These are phyloP conservation scores for Caenorhabditis sulstoni DNA, from an alignment of 2,888 invertebrate genomes.

Conservation along the genomic window DNA sequence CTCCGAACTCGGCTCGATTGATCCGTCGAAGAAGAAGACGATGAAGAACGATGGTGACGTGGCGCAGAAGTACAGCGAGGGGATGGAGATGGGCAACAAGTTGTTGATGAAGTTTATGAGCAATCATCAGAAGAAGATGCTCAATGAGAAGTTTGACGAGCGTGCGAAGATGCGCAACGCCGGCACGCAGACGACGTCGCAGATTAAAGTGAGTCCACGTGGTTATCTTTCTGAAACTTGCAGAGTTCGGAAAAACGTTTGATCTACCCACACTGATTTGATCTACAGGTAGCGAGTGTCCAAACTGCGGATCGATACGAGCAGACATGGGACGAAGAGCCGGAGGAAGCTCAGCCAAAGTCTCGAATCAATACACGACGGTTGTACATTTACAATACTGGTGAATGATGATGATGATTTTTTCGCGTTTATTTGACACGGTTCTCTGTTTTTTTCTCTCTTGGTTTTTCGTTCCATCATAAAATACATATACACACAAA, in stretches of 20 bases:
- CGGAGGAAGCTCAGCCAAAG: constrained; percentile 63
- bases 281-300: constrained; percentile 61
- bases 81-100: constrained; percentile 70
- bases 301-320: constrained; percentile 68
- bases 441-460: too few species aligned
- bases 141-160: constrained; percentile 75
- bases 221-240: too few species aligned
- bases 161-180: constrained; percentile 73
- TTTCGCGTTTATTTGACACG: too few species aligned
- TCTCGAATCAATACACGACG: constrained; percentile 64
- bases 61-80: constrained; percentile 58
- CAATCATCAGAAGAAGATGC: constrained; percentile 76
- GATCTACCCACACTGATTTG: not conserved
- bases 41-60: constrained; percentile 59
- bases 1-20: constrained; percentile 39
- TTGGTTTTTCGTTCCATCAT: too few species aligned
- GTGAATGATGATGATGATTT: constrained; percentile 57
- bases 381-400: constrained; percentile 79
- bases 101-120: constrained; percentile 76
- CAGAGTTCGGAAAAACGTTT: not conserved
- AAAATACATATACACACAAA: too few species aligned
- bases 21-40: constrained; percentile 45
- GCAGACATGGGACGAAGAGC: constrained; percentile 57
- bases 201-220: constrained; percentile 61
- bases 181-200: constrained; percentile 70